Evolutionary conservation across 2,797 vertebrate genomes (phyloP).

Genomic region (Crypturellus tataupa): DNA sequence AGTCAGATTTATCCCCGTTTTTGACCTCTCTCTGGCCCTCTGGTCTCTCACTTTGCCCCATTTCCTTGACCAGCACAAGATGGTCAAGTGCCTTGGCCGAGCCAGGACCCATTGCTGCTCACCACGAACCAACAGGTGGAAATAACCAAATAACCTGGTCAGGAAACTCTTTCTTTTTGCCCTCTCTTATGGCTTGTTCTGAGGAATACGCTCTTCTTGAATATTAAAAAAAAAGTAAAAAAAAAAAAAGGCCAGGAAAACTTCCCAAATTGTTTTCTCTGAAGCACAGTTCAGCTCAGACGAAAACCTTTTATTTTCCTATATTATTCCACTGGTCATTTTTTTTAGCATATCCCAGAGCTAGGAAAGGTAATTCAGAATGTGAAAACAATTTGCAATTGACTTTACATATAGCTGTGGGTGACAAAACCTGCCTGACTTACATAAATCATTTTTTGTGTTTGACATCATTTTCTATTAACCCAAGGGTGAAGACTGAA

Average conservation of each 20-base stretch:
- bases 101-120: not conserved
- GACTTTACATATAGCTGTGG: constrained; percentile 52
- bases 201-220: not conserved
- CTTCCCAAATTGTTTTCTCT: constrained; percentile 17
- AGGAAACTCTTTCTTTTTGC: not conserved
- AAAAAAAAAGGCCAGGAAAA: not conserved
- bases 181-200: not conserved
- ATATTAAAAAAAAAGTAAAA: constrained; percentile 15
- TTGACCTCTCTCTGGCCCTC: not conserved
- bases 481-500: constrained; percentile 63
- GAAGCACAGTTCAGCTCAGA: constrained; percentile 26
- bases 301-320: constrained; percentile 37
- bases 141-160: not conserved
- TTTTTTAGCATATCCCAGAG: constrained; percentile 37
- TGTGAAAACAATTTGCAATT: constrained; percentile 66
- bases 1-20: not conserved
- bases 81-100: rapidly evolving
- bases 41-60: not conserved
- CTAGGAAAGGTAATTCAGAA: constrained; percentile 41
- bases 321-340: not conserved
- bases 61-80: not conserved
- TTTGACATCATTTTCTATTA: constrained; percentile 73
- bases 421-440: constrained; percentile 49
- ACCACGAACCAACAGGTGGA: not conserved
- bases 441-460: constrained; percentile 57